Conservation (phyloP, 2,888 invertebrate species). For the Kuschelorhynchus macadamiae region DNA sequence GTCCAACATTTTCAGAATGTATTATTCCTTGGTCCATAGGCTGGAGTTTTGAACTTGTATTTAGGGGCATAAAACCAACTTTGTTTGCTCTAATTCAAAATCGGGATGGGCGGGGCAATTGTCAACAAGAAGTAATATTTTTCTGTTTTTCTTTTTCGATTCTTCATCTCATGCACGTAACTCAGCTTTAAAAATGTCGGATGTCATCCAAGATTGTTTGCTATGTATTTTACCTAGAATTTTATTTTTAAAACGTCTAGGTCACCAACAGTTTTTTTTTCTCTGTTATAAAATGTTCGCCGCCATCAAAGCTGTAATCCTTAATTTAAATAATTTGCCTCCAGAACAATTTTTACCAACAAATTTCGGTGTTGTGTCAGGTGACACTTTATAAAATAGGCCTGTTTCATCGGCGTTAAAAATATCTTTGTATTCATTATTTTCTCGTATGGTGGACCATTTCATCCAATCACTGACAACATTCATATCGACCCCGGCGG, state of each 20-base stretch:
- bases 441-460: slow-evolving; percentile 12
- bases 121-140: slow-evolving; percentile 47
- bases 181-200: slow-evolving; percentile 29
- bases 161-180: slow-evolving; percentile 27
- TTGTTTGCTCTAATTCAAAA: slow-evolving; percentile 36
- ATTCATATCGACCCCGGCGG: slow-evolving; percentile 24
- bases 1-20: slow-evolving; percentile 14
- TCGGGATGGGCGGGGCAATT: slow-evolving; percentile 48
- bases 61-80: slow-evolving; percentile 46
- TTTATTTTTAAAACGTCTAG: slow-evolving; percentile 53
- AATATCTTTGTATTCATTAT: slow-evolving; percentile 15
- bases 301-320: slow-evolving; percentile 52
- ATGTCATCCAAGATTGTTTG: no score
- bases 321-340: no score
- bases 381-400: slow-evolving; percentile 25
- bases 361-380: no score
- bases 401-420: slow-evolving; percentile 31
- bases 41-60: slow-evolving; percentile 47
- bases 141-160: slow-evolving; percentile 39
- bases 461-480: slow-evolving; percentile 16
- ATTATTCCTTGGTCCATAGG: slow-evolving; percentile 40
- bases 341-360: no score
- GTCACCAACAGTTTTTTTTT: slow-evolving; percentile 57
- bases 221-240: no score
- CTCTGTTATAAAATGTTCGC: slow-evolving; percentile 55